phyloP scores from a whole-genome alignment of 2,797 vertebrate genomes.

The Oreortyx pictus region DNA sequence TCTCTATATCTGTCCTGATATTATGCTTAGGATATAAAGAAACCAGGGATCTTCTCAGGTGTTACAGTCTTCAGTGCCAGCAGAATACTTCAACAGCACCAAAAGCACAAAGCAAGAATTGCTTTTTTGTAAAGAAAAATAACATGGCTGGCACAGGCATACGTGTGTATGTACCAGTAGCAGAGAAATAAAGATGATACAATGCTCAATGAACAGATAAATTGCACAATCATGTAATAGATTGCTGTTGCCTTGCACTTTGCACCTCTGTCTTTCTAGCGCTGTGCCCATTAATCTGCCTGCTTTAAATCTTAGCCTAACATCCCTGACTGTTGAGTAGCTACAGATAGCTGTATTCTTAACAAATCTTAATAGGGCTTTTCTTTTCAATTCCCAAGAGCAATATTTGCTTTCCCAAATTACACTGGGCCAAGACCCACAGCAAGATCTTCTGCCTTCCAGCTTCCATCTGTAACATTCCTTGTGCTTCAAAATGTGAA shows the following conservation, averaged over 20 bases:
- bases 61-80: not conserved
- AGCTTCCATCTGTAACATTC: not conserved
- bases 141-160: not conserved
- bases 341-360: not conserved
- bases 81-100: not conserved
- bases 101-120: not conserved
- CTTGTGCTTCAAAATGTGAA: not conserved
- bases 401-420: constrained; percentile 24
- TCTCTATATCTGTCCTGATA: not conserved
- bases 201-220: not conserved
- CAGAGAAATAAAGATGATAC: not conserved
- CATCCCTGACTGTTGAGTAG: not conserved
- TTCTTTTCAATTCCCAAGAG: not conserved
- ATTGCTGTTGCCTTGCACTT: constrained; percentile 51
- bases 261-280: constrained; percentile 37
- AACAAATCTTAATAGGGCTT: constrained; percentile 49
- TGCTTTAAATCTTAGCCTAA: constrained; percentile 42
- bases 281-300: not conserved
- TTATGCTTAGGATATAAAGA: not conserved
- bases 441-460: not conserved
- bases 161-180: not conserved
- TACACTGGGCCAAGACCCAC: not conserved
- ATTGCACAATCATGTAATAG: not conserved
- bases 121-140: not conserved
- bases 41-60: not conserved